Evolutionary conservation across 2,113 vertebrate genomes (phyloP), one percentile per base, ranked within the genome.

Genomic region (Psittacula cyanocephala): DNA sequence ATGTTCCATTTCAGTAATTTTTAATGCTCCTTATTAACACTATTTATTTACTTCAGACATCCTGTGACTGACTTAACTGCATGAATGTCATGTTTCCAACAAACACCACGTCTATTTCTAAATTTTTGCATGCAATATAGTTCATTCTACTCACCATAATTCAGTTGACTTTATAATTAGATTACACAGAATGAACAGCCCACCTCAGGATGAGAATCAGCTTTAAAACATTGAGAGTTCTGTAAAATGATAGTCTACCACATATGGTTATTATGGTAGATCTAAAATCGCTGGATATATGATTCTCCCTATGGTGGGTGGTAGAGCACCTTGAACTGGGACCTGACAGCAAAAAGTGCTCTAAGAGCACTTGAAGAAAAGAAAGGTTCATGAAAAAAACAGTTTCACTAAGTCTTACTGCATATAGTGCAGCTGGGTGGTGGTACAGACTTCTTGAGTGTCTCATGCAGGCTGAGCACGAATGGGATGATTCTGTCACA

Each of bases 401-500:
- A 37, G 27, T 63, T 85, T 76, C 52, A 31, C 65, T 31, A 53
- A 47, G 39, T 46, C 20, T 75, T 39, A 17, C 9, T 17, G 10
- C 28, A 9, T 8, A 13, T 7, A 60, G 43, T 14, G 25, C 25
- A 31, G 46, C 41, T 57, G 37, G 24, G 37, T 39, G 27, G 17
- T 3, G 59, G 53, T 22, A 44, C 41, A 28, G 57, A 1, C 49
- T 28, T 60, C 63, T 50, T 2, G 4, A 37, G 22, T 12, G 25
- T 22, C 43, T 77, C 74, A 27, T 1, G 0, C 23, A 31, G 44
- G 28, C 60, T 6, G 1, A 17, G 65, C 23, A 53, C 1, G 2
- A 49, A 52, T 0, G 0, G 20, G 64, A 6, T 9, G 20, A 67
- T 69, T 86, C 78, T n/a, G 20, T 76, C 59, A 49, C 68, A 41